Conservation (phyloP, 2,113 vertebrate genomes). For the Fregata magnificens region DNA sequence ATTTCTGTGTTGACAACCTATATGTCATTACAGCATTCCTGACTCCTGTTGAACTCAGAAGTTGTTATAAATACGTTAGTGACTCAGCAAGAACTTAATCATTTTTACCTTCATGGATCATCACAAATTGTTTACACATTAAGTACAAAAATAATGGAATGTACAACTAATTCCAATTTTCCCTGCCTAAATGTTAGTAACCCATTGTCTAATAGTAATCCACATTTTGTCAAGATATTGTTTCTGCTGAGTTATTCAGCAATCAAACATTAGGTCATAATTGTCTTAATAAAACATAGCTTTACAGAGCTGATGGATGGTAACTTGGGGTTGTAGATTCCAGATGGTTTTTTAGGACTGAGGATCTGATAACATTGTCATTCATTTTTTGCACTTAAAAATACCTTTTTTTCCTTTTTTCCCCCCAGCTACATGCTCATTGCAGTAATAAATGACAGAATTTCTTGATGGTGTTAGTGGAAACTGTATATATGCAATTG, state of each 20-base stretch:
- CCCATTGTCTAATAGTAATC: background rate
- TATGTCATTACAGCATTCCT: background rate
- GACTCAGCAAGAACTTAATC: background rate
- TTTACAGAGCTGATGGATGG: background rate
- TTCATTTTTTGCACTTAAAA: background rate
- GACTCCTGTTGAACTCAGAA: background rate
- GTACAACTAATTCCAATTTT: background rate
- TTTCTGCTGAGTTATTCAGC: background rate
- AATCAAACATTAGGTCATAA: background rate
- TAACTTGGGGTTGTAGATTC: background rate
- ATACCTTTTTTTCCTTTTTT: rapidly evolving
- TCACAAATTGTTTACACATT: background rate
- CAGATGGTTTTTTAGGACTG: background rate
- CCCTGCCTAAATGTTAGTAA: background rate
- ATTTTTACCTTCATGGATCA: background rate
- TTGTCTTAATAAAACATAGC: background rate
- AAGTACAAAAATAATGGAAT: background rate
- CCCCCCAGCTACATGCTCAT: background rate
- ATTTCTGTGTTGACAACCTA: background rate
- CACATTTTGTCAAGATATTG: background rate
- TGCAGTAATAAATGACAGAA: background rate
- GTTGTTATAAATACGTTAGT: background rate
- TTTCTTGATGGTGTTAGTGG: background rate
- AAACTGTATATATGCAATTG: background rate
- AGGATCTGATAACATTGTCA: background rate